A percentile compares a stretch with the other conserved stretches of the same genome.
Evolutionary conservation across 37 sponge, comb jelly and placozoan genomes (phyloP).

Genomic region (Geodia barretti): DNA sequence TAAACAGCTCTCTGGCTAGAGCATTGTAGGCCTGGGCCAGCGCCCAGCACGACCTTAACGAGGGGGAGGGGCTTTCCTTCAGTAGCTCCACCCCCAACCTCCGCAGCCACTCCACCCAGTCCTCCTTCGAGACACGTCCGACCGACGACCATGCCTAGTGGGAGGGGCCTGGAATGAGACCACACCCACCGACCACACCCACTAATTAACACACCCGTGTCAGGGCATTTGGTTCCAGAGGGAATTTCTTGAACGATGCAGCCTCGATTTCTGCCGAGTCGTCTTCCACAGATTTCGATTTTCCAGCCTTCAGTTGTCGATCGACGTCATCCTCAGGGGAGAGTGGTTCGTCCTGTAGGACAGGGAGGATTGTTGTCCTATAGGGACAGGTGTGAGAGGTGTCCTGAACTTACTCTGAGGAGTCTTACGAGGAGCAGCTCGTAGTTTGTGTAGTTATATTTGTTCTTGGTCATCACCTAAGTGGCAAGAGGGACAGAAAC

Average conservation of each 20-base stretch:
- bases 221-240: slow-evolving; percentile 63
- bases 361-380: background rate
- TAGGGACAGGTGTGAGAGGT: too few species aligned
- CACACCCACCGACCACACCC: background rate
- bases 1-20: slow-evolving; percentile 88
- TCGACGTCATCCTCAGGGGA: slow-evolving; percentile 72
- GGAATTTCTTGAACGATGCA: slow-evolving; percentile 70
- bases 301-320: slow-evolving; percentile 34
- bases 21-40: slow-evolving; percentile 85
- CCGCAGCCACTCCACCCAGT: slow-evolving; percentile 95
- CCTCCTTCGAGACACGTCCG: slow-evolving; percentile 82
- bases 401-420: slow-evolving; percentile 41
- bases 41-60: slow-evolving; percentile 86
- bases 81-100: slow-evolving; percentile 92
- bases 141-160: slow-evolving; percentile 72
- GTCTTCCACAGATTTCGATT: slow-evolving; percentile 41
- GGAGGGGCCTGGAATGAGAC: too few species aligned
- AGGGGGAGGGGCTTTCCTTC: slow-evolving; percentile 91
- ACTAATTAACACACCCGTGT: slow-evolving; percentile 70
- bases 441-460: slow-evolving; percentile 40
- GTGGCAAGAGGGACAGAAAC: too few species aligned
- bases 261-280: slow-evolving; percentile 72
- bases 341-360: slow-evolving; percentile 67
- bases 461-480: slow-evolving; percentile 65
- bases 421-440: slow-evolving; percentile 51